Base-by-base conservation (phyloP, 2,113 vertebrate species). In the Saguinus midas region DNA sequence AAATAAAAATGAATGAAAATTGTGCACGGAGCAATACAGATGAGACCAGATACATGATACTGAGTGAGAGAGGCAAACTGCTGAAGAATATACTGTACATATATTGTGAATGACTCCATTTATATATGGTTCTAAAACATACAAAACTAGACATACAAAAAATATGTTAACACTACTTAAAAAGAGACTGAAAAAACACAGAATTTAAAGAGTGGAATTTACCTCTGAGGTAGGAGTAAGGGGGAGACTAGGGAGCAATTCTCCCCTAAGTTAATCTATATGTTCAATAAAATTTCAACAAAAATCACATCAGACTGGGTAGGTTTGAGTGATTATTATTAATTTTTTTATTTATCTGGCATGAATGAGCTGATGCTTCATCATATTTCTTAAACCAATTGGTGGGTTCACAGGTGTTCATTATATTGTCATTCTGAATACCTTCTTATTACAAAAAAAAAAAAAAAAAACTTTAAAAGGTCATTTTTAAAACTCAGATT, bases 131-230 rank as follows among this genome's bases (percentile, higher is more conserved):
- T 81, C 95, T 94, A 78, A 95, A 90, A 52, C 48, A 95, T 21
- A 85, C 9, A 95, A 90, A 95, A 95, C 55, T 81, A 93, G 27
- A 27, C 23, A 75, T 92, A 61, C 52, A 61, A 97, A 96, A 87
- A 96, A 66, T 89, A 79, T 58, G 27, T 13, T 87, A 87, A 75
- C 43, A 92, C 45, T 81, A 43, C 79, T 90, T 57, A 29, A 90
- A 92, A 94, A 89, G 20, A 86, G 45, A 92, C 35, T 86, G 20
- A 79, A 20, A 84, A 64, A 87, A 86, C 17, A 90, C 9, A 61
- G 48, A 95, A 95, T 66, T 94, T 61, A 95, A 25, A 61, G 25
- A 96, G 20, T 61, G 12, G 12, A 89, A 90, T 96, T 94, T 84
- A 72, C 27, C 43, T 85, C 80, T 94, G 55, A 73, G 40, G 6